phyloP scores from a whole-genome alignment of 1,140 invertebrate genomes.

The Vanessa atalanta region DNA sequence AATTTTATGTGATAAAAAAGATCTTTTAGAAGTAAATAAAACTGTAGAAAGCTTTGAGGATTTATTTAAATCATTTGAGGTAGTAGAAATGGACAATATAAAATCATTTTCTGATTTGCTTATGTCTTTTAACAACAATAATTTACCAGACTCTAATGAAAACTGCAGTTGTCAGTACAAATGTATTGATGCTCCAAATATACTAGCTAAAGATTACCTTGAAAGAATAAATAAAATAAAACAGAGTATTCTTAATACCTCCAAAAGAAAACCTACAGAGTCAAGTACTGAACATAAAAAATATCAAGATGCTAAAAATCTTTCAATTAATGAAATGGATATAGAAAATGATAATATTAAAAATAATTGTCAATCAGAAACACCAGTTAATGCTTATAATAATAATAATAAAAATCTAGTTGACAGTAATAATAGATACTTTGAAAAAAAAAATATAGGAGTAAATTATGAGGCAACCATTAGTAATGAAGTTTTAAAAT shows the following conservation, averaged over 20 bases:
- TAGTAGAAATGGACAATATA: constrained; percentile 38
- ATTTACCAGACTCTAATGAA: constrained; percentile 8
- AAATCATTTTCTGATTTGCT: constrained; percentile 56
- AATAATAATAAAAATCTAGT: constrained; percentile 2
- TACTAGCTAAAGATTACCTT: constrained; percentile 12
- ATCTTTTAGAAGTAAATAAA: constrained; percentile 11
- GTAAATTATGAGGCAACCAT: constrained; percentile 7
- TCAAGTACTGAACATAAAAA: no score
- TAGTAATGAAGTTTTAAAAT: constrained; percentile 30
- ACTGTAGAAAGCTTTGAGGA: constrained; percentile 53
- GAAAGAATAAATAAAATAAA: not conserved
- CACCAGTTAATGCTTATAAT: not conserved
- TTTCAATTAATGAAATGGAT: not conserved
- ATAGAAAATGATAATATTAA: not conserved
- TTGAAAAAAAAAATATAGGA: constrained; percentile 2
- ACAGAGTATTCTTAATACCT: not conserved
- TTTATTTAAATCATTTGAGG: constrained; percentile 47
- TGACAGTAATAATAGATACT: not conserved
- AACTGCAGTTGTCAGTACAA: constrained; percentile 5
- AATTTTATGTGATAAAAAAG: constrained; percentile 33
- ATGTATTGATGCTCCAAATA: constrained; percentile 5
- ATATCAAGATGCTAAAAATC: no score
- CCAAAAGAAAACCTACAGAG: not conserved
- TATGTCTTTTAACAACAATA: constrained; percentile 40
- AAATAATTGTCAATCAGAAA: not conserved